Percentiles rank a stretch among this genome's conserved stretches.
phyloP scores from a whole-genome alignment of 2,797 vertebrate genomes.

The Tragopan temminckii region DNA sequence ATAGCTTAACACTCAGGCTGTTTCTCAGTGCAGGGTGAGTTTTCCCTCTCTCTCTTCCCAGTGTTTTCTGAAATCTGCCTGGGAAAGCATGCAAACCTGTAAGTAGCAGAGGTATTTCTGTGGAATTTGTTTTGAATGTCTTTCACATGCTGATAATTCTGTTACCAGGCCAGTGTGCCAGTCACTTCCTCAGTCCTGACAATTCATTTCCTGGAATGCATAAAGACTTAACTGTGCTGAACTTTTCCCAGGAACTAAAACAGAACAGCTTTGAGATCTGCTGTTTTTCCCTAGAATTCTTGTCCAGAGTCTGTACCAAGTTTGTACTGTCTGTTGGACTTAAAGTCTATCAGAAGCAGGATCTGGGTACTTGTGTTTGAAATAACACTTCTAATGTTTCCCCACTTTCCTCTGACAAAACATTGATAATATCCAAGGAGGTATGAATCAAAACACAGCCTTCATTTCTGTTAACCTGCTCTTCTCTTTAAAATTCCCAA shows the following conservation, averaged over 20 bases:
- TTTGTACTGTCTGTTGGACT: not conserved
- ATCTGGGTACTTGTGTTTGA: not conserved
- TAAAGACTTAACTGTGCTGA: not conserved
- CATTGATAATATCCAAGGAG: not conserved
- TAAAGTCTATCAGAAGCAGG: not conserved
- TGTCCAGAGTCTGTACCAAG: not conserved
- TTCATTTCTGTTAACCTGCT: not conserved
- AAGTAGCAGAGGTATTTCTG: not conserved
- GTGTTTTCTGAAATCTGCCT: constrained; percentile 2
- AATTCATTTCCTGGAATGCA: not conserved
- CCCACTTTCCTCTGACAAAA: not conserved
- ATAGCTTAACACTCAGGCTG: not conserved
- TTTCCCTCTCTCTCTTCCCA: not conserved
- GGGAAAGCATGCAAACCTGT: constrained; percentile 6
- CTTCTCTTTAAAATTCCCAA: constrained; percentile 34
- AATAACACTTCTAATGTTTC: not conserved
- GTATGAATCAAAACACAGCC: not conserved
- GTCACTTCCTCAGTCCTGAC: not conserved
- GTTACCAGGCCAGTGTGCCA: not conserved
- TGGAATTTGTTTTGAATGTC: not conserved
- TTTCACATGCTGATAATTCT: not conserved
- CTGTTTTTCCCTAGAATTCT: not conserved
- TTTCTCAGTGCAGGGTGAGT: constrained; percentile 1
- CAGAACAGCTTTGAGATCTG: not conserved
- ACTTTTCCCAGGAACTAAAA: not conserved